These are phyloP conservation scores for Dicrurus megarhynchus DNA, from an alignment of 2,113 vertebrate species.

Conservation along the genomic window DNA sequence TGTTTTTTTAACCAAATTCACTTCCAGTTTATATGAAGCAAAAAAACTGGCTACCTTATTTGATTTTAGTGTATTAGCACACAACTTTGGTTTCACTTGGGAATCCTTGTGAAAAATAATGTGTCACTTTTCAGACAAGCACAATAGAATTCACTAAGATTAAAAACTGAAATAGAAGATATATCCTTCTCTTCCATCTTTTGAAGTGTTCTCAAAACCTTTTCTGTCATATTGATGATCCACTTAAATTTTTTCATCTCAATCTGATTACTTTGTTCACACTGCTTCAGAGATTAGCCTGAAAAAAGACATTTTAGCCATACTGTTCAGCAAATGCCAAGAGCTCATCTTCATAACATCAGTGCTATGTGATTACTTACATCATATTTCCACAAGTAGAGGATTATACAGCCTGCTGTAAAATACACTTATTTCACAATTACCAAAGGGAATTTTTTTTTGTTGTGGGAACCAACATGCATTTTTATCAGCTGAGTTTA, in stretches of 20 bases:
- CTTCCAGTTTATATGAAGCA: not conserved
- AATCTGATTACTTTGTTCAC: slow-evolving; percentile 36
- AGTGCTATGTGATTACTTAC: not conserved
- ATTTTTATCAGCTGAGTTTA: not conserved
- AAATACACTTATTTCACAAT: slow-evolving; percentile 23
- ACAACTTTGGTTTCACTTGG: not conserved
- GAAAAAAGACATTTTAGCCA: not conserved
- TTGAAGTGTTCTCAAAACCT: slow-evolving; percentile 39
- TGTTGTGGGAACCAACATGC: not conserved
- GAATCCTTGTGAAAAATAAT: slow-evolving; percentile 2
- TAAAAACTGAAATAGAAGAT: slow-evolving; percentile 7
- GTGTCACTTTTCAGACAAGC: not conserved
- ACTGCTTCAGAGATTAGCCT: not conserved
- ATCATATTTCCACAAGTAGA: not conserved
- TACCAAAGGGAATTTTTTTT: not conserved
- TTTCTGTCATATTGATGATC: slow-evolving; percentile 13
- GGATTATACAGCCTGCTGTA: slow-evolving; percentile 18
- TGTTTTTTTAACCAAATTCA: not conserved
- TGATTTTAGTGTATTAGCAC: not conserved
- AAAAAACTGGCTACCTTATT: not conserved
- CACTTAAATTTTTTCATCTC: slow-evolving; percentile 35
- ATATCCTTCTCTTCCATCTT: not conserved
- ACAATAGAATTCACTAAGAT: not conserved
- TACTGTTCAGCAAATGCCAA: slow-evolving; percentile 24
- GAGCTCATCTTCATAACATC: slow-evolving; percentile 1